A percentile compares a stretch with the other conserved stretches of the same genome.
These are phyloP conservation scores for Tetragonula clypearis DNA, from an alignment of 1,140 invertebrate genomes.

Conservation along the genomic window DNA sequence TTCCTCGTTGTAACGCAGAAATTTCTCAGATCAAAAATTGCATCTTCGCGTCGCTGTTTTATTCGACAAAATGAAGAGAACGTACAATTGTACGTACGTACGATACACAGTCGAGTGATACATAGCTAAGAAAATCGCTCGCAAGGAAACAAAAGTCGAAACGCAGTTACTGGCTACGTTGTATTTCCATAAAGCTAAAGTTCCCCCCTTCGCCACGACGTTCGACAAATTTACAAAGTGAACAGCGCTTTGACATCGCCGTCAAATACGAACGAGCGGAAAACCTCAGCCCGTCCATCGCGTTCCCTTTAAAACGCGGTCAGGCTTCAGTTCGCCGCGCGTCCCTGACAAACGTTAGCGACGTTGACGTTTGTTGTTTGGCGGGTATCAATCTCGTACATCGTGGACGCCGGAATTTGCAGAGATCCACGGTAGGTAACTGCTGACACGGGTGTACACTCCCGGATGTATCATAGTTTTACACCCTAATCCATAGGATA, in stretches of 20 bases:
- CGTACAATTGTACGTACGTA: background rate
- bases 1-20: background rate
- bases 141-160: background rate
- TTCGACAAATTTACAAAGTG: conserved; percentile 19
- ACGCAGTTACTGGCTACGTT: background rate
- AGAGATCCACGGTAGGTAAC: conserved; percentile 83
- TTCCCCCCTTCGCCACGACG: background rate
- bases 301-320: background rate
- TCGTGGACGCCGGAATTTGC: conserved; percentile 41
- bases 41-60: background rate
- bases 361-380: conserved; percentile 31
- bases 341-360: background rate
- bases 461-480: conserved; percentile 85
- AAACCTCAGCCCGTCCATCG: background rate
- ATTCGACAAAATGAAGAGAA: background rate
- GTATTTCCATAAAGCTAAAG: conserved; percentile 1
- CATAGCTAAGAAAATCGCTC: background rate
- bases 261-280: background rate
- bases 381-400: conserved; percentile 23
- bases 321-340: background rate
- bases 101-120: background rate
- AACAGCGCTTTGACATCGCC: background rate
- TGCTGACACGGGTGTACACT: conserved; percentile 86
- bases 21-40: background rate
- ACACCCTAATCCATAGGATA: conserved; percentile 89